These are phyloP conservation scores for Intellagama lesueurii DNA, from an alignment of 2,797 vertebrate species.

Conservation along the genomic window DNA sequence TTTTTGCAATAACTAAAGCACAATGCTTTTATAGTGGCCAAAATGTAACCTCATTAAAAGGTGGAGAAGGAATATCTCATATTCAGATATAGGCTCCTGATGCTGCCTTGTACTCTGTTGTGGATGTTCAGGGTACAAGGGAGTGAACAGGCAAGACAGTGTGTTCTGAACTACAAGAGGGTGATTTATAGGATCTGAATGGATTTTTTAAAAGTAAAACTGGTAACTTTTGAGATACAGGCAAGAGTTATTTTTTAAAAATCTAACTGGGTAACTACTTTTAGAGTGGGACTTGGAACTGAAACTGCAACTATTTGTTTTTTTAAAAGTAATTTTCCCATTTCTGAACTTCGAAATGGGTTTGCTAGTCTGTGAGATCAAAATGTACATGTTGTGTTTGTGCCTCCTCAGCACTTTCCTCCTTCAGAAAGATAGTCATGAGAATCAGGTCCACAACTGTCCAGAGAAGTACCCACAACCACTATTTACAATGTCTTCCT, in stretches of 20 bases:
- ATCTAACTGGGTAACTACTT: not conserved
- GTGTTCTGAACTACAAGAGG: too few species aligned
- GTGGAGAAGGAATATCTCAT: not conserved
- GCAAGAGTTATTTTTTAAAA: not conserved
- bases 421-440: not conserved
- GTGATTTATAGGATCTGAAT: not conserved
- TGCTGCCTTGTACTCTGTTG: too few species aligned
- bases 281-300: not conserved
- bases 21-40: not conserved
- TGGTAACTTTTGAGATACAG: not conserved
- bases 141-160: too few species aligned
- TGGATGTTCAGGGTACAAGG: too few species aligned
- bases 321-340: not conserved
- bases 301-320: not conserved
- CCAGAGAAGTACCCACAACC: too few species aligned
- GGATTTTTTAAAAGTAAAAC: not conserved
- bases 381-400: not conserved
- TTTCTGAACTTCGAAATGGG: not conserved
- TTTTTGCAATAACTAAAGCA: not conserved
- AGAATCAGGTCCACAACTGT: not conserved
- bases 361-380: not conserved
- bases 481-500: too few species aligned
- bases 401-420: not conserved
- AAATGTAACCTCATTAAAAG: too few species aligned
- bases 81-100: too few species aligned